A percentile compares a stretch with the other conserved stretches of the same genome.
Conservation (phyloP, 1,140 invertebrate species). For the Lethrus apterus region DNA sequence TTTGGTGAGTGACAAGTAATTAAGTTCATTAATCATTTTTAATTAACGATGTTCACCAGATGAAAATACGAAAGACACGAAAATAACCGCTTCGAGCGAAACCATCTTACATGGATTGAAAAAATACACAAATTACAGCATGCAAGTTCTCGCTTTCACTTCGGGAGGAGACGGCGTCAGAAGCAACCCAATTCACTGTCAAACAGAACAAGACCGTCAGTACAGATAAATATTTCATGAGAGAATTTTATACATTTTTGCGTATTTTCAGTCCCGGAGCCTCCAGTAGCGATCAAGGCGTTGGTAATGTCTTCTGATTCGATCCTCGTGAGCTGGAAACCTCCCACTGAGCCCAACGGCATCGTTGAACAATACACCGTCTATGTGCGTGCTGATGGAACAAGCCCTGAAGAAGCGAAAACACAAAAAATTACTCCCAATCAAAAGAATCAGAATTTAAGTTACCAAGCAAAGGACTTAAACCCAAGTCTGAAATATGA, state of each 20-base stretch:
- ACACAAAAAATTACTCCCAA: slow-evolving; percentile 44
- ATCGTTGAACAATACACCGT: slow-evolving; percentile 89
- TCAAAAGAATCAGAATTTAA: slow-evolving; percentile 45
- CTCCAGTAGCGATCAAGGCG: slow-evolving; percentile 87
- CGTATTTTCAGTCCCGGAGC: slow-evolving; percentile 70
- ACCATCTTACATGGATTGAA: slow-evolving; percentile 86
- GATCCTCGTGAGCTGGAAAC: slow-evolving; percentile 89
- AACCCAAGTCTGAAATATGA: slow-evolving; percentile 77
- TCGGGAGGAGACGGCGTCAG: slow-evolving; percentile 93
- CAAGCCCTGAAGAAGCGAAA: slow-evolving; percentile 34
- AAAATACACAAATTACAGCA: slow-evolving; percentile 95
- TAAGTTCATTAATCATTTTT: slow-evolving; percentile 5
- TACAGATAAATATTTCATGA: too few species aligned
- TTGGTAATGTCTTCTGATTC: slow-evolving; percentile 84
- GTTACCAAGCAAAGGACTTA: slow-evolving; percentile 76
- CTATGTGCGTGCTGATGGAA: slow-evolving; percentile 63
- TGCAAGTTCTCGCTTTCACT: slow-evolving; percentile 91
- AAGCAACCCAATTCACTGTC: slow-evolving; percentile 83
- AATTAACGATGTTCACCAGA: slow-evolving; percentile 47
- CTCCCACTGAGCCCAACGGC: slow-evolving; percentile 86
- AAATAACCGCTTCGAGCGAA: slow-evolving; percentile 85
- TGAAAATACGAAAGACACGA: slow-evolving; percentile 84
- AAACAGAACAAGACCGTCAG: slow-evolving; percentile 91
- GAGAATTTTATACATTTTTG: not conserved
- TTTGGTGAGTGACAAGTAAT: slow-evolving; percentile 80